Evolutionary conservation across 2,797 vertebrate species (phyloP), one percentile per base, ranked within the genome.

Genomic region (Pseudocheirus occidentalis): DNA sequence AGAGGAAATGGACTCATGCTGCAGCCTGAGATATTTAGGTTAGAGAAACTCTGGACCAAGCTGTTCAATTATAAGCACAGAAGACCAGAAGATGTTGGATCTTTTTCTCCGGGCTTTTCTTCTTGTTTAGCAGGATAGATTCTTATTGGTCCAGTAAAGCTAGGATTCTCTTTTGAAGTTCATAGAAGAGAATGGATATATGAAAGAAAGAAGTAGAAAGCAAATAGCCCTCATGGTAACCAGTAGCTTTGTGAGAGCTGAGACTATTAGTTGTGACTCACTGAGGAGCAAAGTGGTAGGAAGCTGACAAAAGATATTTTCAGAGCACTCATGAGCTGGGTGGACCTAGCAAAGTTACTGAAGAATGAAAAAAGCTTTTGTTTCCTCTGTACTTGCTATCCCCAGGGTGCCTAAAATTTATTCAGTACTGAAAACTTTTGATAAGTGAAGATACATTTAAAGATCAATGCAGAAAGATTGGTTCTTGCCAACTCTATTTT

Each of bases 391-490:
- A 0, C 3, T 55, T 0, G 27, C 1, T 4, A 40, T 94, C 90
- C 95, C 93, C 87, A 50, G 21, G 91, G 94, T 46, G 95, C 57
- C 21, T 29, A 10, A 90, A 90, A 50, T 94, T 54, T 95, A 54
- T 90, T 94, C 21, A 0, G 94, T 91, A 31, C 34, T 92, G 95
- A 95, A 94, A 89, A 96, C 14, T 92, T 94, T 89, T 94, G 93
- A 93, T 95, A 95, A 94, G 31, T 40, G 62, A 55, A 62, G 93
- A 54, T 73, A 90, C 55, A 93, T 91, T 62, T 46, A 96, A 95
- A 59, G 55, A 57, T 92, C 53, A 0, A 5, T 91, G 90, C 66
- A 94, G 55, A 40, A 4, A 62, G 7, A 34, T 27, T 28, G 5
- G 90, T 92, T 92, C 59, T 90, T 27, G 13, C 59, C 40, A 52